A percentile compares a stretch with the other conserved stretches of the same genome.
Conservation (phyloP, 2,797 vertebrate genomes). For the Syndactyla subalaris region DNA sequence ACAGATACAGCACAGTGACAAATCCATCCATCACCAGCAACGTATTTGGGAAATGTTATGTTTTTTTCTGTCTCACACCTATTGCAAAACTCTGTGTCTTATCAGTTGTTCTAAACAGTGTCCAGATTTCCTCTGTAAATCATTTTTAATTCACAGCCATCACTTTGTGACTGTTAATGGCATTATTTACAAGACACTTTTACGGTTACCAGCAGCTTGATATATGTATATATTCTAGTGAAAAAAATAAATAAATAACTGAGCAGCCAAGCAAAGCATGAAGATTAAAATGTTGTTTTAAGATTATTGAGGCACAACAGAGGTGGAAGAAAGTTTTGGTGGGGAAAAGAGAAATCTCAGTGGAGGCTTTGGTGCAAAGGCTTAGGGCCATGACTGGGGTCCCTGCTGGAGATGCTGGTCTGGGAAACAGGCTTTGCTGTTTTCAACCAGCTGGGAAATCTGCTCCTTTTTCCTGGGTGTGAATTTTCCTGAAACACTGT, state of each 20-base stretch:
- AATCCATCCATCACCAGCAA: background rate
- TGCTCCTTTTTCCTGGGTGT: background rate
- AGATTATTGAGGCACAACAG: background rate
- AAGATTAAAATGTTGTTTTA: background rate
- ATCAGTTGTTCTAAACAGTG: background rate
- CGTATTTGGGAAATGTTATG: background rate
- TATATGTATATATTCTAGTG: background rate
- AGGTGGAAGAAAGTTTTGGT: background rate
- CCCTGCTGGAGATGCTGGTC: background rate
- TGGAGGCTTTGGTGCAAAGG: background rate
- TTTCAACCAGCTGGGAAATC: background rate
- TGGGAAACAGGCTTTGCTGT: background rate
- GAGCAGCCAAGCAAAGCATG: background rate
- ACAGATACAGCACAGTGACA: background rate
- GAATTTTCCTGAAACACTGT: background rate
- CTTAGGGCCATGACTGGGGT: background rate
- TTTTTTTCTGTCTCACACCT: background rate
- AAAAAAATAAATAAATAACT: background rate
- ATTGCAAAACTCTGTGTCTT: background rate
- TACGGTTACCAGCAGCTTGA: background rate
- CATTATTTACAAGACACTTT: background rate
- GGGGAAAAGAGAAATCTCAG: background rate
- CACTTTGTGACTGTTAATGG: background rate
- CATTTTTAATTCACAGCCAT: background rate
- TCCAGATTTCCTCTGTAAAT: constrained; percentile 22